These are phyloP conservation scores for Prenolepis imparis DNA, from an alignment of 2,888 invertebrate genomes.

Conservation along the genomic window DNA sequence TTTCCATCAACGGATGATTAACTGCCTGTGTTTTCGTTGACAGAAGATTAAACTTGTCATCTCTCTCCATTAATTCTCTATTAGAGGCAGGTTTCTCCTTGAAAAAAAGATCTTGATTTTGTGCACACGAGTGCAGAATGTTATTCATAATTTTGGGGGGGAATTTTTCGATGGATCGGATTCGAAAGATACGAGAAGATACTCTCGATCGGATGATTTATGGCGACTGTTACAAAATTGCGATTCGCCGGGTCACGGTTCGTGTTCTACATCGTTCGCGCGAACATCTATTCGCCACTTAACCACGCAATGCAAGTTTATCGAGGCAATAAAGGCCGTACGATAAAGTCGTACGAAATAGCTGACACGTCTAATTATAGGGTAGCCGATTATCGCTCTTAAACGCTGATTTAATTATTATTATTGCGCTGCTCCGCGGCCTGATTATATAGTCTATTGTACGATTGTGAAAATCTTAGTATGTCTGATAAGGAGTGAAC, in stretches of 20 bases:
- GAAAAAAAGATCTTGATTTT: background rate
- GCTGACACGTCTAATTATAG: slow-evolving; percentile 71
- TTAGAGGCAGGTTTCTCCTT: background rate
- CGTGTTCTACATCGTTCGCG: slow-evolving; percentile 52
- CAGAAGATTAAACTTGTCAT: background rate
- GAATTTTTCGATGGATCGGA: background rate
- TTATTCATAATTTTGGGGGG: background rate
- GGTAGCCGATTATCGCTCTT: slow-evolving; percentile 60
- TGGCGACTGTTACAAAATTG: slow-evolving; percentile 4
- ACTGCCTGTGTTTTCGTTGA: too few species aligned
- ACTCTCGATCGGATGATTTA: background rate
- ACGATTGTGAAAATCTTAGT: background rate
- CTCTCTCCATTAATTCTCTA: background rate
- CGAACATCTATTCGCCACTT: slow-evolving; percentile 35
- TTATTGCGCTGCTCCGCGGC: slow-evolving; percentile 21
- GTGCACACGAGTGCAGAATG: background rate
- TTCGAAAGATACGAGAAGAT: background rate
- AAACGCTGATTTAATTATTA: slow-evolving; percentile 61
- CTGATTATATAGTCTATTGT: slow-evolving; percentile 31
- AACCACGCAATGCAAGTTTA: slow-evolving; percentile 61
- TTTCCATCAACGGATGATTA: too few species aligned
- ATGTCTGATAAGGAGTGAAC: background rate
- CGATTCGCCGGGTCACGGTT: slow-evolving; percentile 37
- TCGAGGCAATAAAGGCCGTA: slow-evolving; percentile 66
- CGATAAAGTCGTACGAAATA: slow-evolving; percentile 69